These are phyloP conservation scores for Anthrax anthrax DNA, from an alignment of 2,888 invertebrate species.

Conservation along the genomic window DNA sequence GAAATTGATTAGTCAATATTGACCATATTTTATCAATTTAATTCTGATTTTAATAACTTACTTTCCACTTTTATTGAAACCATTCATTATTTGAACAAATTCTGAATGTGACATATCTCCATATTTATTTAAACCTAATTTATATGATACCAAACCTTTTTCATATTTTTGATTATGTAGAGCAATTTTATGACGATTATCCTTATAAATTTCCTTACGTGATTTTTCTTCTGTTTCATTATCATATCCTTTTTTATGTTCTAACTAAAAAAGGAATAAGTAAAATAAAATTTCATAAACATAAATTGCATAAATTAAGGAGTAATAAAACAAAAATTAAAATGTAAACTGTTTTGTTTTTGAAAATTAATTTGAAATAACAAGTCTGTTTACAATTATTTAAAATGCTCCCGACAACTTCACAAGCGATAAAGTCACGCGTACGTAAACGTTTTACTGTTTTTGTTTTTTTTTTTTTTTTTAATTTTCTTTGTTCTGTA, in stretches of 20 bases:
- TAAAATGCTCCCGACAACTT: too few species aligned
- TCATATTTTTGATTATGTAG: slow-evolving; percentile 67
- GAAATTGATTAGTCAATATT: not conserved
- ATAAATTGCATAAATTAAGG: too few species aligned
- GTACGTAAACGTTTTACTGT: too few species aligned
- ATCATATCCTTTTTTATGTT: slow-evolving; percentile 50
- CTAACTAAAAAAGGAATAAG: not conserved
- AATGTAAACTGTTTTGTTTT: too few species aligned
- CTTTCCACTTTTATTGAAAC: slow-evolving; percentile 35
- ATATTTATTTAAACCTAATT: slow-evolving; percentile 65
- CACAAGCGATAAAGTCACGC: too few species aligned
- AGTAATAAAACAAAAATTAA: too few species aligned
- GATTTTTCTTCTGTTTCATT: slow-evolving; percentile 65
- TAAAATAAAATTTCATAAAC: too few species aligned
- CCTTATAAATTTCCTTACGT: slow-evolving; percentile 78
- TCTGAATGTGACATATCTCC: slow-evolving; percentile 79
- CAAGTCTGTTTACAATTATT: too few species aligned
- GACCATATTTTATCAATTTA: slow-evolving; percentile 15
- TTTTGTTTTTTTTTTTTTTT: too few species aligned
- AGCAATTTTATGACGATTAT: slow-evolving; percentile 72
- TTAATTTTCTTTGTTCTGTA: too few species aligned
- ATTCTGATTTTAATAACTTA: not conserved
- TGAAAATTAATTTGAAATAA: too few species aligned
- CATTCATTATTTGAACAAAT: slow-evolving; percentile 52
- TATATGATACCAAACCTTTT: slow-evolving; percentile 48